These are phyloP conservation scores for Orthosia gothica DNA, from an alignment of 2,888 invertebrate genomes.

Conservation along the genomic window DNA sequence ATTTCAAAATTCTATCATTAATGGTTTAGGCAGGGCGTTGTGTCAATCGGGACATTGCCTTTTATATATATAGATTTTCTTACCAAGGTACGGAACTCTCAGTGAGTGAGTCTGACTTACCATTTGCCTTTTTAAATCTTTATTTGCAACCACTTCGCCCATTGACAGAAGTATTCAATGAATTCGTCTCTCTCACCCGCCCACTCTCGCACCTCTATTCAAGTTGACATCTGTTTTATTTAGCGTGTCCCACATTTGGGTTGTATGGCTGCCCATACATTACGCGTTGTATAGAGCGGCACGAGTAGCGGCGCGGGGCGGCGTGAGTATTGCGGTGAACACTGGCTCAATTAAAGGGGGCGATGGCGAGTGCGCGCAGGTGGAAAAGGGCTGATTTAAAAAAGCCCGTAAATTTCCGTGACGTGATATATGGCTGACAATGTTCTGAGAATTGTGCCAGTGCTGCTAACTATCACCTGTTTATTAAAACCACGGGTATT, in stretches of 20 bases:
- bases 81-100: not conserved
- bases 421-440: conserved; percentile 31
- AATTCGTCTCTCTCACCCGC: conserved; percentile 5
- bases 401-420: conserved; percentile 32
- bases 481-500: conserved; percentile 26
- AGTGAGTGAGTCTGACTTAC: not conserved
- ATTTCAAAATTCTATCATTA: no score
- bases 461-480: conserved; percentile 29
- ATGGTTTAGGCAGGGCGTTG: no score
- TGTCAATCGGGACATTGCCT: no score
- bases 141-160: not conserved
- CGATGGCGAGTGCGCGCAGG: conserved; percentile 23
- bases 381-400: conserved; percentile 36
- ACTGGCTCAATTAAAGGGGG: conserved; percentile 43
- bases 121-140: no score
- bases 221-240: conserved; percentile 35
- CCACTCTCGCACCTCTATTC: conserved; percentile 18
- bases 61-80: no score
- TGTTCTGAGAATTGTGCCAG: not conserved
- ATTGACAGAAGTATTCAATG: conserved; percentile 12
- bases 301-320: not conserved
- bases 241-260: conserved; percentile 20
- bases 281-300: conserved; percentile 2
- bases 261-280: conserved; percentile 1
- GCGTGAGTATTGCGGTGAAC: conserved; percentile 9